phyloP scores from a whole-genome alignment of 2,888 invertebrate genomes.

The Plagodis pulveraria region DNA sequence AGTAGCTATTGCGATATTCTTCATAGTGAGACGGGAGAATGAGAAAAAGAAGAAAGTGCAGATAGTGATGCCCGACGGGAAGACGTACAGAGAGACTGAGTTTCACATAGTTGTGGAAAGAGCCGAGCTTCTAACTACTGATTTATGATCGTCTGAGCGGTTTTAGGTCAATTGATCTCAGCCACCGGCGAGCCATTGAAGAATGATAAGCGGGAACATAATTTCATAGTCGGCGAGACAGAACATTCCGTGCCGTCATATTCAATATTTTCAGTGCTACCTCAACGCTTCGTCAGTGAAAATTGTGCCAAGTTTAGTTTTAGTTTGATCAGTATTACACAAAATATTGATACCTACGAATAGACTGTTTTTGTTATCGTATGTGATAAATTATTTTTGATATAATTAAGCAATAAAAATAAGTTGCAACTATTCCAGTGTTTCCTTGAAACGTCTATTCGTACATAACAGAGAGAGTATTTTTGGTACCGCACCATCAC shows the following conservation, averaged over 20 bases:
- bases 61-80: conserved; percentile 92
- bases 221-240: conserved; percentile 21
- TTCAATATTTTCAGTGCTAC: conserved; percentile 50
- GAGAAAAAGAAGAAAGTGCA: conserved; percentile 86
- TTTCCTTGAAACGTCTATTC: conserved; percentile 34
- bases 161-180: conserved; percentile 43
- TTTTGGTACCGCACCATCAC: too few species aligned
- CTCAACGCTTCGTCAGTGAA: conserved; percentile 54
- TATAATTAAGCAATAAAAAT: conserved; percentile 43
- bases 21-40: conserved; percentile 77
- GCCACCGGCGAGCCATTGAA: conserved; percentile 30
- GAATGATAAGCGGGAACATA: conserved; percentile 26
- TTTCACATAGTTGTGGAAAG: conserved; percentile 94
- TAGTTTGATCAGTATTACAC: conserved; percentile 65
- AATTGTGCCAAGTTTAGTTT: conserved; percentile 66
- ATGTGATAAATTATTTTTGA: conserved; percentile 45
- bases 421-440: conserved; percentile 30
- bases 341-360: conserved; percentile 38
- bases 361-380: conserved; percentile 32
- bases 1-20: conserved; percentile 75
- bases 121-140: conserved; percentile 92
- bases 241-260: conserved; percentile 40
- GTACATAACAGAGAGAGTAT: neutral
- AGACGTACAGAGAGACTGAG: conserved; percentile 94
- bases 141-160: conserved; percentile 81